Evolutionary conservation across 2,888 invertebrate species (phyloP).

Genomic region (Dermolepida albohirtum): DNA sequence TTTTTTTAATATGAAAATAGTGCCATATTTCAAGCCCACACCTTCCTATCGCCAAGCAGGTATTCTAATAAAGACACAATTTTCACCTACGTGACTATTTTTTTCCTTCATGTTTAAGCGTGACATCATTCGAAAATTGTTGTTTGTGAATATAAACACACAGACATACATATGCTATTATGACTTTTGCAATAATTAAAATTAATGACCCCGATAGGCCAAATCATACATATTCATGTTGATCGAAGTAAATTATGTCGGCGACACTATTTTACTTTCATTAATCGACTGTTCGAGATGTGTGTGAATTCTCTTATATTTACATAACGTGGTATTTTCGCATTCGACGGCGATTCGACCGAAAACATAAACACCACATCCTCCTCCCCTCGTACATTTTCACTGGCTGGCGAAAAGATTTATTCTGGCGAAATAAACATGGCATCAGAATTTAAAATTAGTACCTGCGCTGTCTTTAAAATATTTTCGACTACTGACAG

Average conservation of each 20-base stretch:
- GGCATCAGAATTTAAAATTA: conserved; percentile 33
- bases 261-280: conserved; percentile 34
- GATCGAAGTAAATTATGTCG: conserved; percentile 16
- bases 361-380: conserved; percentile 28
- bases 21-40: conserved; percentile 23
- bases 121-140: conserved; percentile 29
- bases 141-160: conserved; percentile 5
- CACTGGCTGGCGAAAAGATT: conserved; percentile 18
- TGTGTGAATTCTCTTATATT: conserved; percentile 16
- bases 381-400: background rate
- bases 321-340: conserved; percentile 31
- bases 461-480: conserved; percentile 25
- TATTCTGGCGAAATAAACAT: conserved; percentile 29
- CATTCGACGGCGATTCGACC: conserved; percentile 5
- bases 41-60: conserved; percentile 11
- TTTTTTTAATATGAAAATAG: conserved; percentile 19
- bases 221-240: background rate
- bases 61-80: conserved; percentile 28
- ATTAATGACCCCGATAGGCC: too few species aligned
- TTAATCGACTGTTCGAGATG: conserved; percentile 3
- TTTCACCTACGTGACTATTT: conserved; percentile 27
- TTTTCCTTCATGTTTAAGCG: background rate
- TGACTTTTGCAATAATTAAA: too few species aligned
- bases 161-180: background rate
- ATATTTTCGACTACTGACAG: conserved; percentile 15